A percentile compares a stretch with the other conserved stretches of the same genome.
Evolutionary conservation across 2,113 vertebrate genomes (phyloP).

Genomic region (Gulo gulo): DNA sequence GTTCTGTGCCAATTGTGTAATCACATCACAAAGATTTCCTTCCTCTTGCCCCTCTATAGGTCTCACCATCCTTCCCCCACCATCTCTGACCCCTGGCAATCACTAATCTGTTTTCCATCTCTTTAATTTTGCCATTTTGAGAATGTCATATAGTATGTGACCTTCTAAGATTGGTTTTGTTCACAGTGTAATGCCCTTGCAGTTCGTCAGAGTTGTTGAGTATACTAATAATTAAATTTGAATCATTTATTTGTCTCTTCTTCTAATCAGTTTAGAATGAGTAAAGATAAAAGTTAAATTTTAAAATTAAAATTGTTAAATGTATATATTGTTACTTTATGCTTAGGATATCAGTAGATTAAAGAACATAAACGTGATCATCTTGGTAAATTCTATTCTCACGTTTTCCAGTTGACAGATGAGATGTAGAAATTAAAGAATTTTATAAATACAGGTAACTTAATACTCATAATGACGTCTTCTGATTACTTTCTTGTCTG

Average conservation of each 20-base stretch:
- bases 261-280: not conserved
- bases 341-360: not conserved
- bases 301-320: conserved; percentile 22
- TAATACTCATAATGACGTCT: not conserved
- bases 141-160: not conserved
- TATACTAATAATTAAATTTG: not conserved
- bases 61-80: not conserved
- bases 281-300: not conserved
- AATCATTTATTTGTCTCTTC: not conserved
- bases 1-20: not conserved
- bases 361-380: not conserved
- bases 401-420: not conserved
- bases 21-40: not conserved
- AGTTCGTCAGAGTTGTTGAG: not conserved
- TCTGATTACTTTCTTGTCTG: not conserved
- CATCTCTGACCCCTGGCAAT: not conserved
- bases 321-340: conserved; percentile 3
- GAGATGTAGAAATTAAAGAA: not conserved
- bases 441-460: not conserved
- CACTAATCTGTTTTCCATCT: not conserved
- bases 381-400: not conserved
- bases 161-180: not conserved
- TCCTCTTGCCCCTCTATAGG: not conserved
- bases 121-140: not conserved
- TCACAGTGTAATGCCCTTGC: not conserved